phyloP scores from a whole-genome alignment of 2,797 vertebrate genomes.

The Phoebastria nigripes region DNA sequence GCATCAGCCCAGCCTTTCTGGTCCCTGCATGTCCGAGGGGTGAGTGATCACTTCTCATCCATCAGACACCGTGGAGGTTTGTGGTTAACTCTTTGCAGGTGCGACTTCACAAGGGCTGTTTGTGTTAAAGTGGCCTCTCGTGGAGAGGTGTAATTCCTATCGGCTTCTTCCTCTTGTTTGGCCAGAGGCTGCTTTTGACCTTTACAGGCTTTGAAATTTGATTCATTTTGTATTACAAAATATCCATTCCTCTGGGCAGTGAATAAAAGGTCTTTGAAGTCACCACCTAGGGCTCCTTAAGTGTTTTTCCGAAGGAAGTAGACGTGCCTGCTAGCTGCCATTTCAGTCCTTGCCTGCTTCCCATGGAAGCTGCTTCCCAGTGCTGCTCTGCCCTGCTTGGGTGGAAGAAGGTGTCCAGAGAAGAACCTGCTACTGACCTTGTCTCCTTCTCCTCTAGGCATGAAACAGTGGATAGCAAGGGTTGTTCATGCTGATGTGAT shows the following conservation, averaged over 20 bases:
- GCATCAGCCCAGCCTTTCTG: background rate
- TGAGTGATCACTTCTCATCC: slow-evolving; percentile 30
- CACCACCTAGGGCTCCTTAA: slow-evolving; percentile 7
- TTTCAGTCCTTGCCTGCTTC: background rate
- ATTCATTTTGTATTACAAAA: slow-evolving; percentile 61
- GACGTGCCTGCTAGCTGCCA: background rate
- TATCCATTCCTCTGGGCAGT: slow-evolving; percentile 41
- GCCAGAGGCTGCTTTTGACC: slow-evolving; percentile 64
- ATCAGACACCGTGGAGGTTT: background rate
- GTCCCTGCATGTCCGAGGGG: background rate
- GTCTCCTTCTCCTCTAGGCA: background rate
- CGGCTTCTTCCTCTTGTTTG: background rate
- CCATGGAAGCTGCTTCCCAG: background rate
- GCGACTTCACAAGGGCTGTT: background rate
- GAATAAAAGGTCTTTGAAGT: slow-evolving; percentile 56
- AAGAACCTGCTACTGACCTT: background rate
- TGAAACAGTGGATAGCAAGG: background rate
- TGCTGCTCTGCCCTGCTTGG: background rate
- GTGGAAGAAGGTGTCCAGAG: background rate
- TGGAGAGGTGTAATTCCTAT: slow-evolving; percentile 9
- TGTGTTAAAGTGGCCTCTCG: background rate
- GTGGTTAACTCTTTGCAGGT: slow-evolving; percentile 30
- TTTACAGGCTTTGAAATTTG: slow-evolving; percentile 64
- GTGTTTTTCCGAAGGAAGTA: background rate
- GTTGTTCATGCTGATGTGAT: background rate